These are phyloP conservation scores for Psilanteris sp. DNA, from an alignment of 1,140 invertebrate genomes.

Conservation along the genomic window DNA sequence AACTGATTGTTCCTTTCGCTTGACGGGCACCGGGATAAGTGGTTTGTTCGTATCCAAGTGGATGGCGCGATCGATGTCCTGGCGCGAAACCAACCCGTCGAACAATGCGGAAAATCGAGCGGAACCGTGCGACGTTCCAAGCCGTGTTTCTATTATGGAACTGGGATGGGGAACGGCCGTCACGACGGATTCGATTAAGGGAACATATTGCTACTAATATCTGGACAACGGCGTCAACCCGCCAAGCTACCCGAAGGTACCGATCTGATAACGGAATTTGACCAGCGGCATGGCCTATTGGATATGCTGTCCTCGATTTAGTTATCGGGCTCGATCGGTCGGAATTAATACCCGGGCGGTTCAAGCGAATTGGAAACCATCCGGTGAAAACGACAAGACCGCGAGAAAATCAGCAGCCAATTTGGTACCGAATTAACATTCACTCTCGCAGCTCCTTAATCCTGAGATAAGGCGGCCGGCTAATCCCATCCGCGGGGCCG, in stretches of 20 bases:
- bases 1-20: no score
- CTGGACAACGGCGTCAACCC: slow-evolving; percentile 76
- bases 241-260: slow-evolving; percentile 73
- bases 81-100: no score
- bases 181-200: slow-evolving; percentile 72
- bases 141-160: no score
- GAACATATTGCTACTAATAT: slow-evolving; percentile 79
- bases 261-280: slow-evolving; percentile 70
- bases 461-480: slow-evolving; percentile 57
- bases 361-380: slow-evolving; percentile 49
- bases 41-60: no score
- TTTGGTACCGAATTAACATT: slow-evolving; percentile 67
- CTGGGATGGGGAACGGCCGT: slow-evolving; percentile 1
- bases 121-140: no score
- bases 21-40: no score
- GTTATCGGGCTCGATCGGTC: slow-evolving; percentile 74
- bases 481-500: slow-evolving; percentile 27
- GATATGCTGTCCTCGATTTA: slow-evolving; percentile 76
- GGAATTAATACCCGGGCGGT: slow-evolving; percentile 73
- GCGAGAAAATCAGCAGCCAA: slow-evolving; percentile 64
- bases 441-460: slow-evolving; percentile 68
- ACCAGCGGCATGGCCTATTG: slow-evolving; percentile 70
- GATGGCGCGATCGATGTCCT: no score
- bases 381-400: slow-evolving; percentile 32
- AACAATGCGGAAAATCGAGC: no score